Conservation (phyloP, 2,888 invertebrate genomes). For the Eutolmus rufibarbis region DNA sequence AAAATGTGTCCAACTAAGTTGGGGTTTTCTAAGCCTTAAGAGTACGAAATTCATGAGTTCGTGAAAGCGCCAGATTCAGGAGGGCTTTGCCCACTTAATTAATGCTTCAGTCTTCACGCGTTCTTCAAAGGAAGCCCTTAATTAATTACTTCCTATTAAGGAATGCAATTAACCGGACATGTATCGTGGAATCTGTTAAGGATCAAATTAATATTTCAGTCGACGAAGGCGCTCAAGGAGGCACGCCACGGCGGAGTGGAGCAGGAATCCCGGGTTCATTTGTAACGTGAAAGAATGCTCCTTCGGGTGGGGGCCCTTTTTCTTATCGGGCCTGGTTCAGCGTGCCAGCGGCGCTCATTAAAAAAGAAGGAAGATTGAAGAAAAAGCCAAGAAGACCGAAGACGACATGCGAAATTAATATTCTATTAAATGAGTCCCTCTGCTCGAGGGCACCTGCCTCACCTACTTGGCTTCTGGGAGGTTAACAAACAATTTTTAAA, state of each 20-base stretch:
- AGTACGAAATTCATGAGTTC: neutral
- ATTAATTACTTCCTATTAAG: constrained; percentile 39
- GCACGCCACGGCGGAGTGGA: neutral
- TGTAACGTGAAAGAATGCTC: constrained; percentile 20
- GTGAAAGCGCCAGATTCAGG: neutral
- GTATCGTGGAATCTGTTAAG: constrained; percentile 22
- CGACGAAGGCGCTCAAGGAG: neutral
- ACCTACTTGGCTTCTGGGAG: neutral
- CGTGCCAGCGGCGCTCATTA: neutral
- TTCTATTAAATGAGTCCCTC: neutral
- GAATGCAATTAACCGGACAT: constrained; percentile 38
- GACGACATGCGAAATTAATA: neutral
- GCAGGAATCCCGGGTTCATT: neutral
- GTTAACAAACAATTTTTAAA: neutral
- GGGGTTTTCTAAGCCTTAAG: neutral
- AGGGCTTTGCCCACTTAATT: neutral
- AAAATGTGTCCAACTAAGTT: neutral
- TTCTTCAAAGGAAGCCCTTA: constrained; percentile 3
- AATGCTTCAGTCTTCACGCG: neutral
- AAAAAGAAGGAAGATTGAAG: neutral
- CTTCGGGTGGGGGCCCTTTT: neutral
- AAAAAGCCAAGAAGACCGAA: neutral
- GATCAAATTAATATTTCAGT: constrained; percentile 37
- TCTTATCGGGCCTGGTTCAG: neutral
- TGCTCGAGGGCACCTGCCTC: neutral